Percentiles rank a stretch among this genome's conserved stretches.
phyloP scores from a whole-genome alignment of 1,140 invertebrate genomes.

The Brachystomella parvula region DNA sequence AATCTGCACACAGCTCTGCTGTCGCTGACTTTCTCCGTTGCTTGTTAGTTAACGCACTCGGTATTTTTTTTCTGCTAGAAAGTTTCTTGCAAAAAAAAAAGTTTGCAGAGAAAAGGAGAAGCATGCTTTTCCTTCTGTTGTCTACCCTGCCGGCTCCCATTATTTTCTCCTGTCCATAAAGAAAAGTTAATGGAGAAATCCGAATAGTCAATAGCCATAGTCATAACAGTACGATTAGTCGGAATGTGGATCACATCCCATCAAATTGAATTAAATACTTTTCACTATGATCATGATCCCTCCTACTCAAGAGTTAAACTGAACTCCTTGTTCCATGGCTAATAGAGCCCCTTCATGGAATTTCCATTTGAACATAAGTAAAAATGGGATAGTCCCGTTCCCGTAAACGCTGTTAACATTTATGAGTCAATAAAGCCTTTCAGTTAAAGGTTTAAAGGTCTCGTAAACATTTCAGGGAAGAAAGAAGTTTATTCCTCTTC shows the following conservation, averaged over 20 bases:
- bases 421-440: conserved; percentile 12
- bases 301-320: too few relatives aligned
- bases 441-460: conserved; percentile 11
- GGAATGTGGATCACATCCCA: neutral
- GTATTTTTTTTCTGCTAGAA: too few relatives aligned
- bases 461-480: conserved; percentile 1
- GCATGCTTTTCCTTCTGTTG: too few relatives aligned
- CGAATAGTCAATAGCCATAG: conserved; percentile 8
- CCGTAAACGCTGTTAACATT: neutral
- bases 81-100: neutral
- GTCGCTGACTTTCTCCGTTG: too few relatives aligned
- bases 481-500: neutral
- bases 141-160: too few relatives aligned
- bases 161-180: too few relatives aligned
- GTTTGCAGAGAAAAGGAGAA: neutral
- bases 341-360: neutral
- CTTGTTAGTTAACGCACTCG: too few relatives aligned
- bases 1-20: too few relatives aligned
- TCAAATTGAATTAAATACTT: conserved; percentile 11
- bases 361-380: neutral
- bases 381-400: conserved; percentile 4
- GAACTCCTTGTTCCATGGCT: neutral
- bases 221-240: conserved; percentile 10
- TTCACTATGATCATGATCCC: neutral
- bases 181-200: neutral